Evolutionary conservation across 2,888 invertebrate genomes (phyloP).

Genomic region (Elgonia sp.): DNA sequence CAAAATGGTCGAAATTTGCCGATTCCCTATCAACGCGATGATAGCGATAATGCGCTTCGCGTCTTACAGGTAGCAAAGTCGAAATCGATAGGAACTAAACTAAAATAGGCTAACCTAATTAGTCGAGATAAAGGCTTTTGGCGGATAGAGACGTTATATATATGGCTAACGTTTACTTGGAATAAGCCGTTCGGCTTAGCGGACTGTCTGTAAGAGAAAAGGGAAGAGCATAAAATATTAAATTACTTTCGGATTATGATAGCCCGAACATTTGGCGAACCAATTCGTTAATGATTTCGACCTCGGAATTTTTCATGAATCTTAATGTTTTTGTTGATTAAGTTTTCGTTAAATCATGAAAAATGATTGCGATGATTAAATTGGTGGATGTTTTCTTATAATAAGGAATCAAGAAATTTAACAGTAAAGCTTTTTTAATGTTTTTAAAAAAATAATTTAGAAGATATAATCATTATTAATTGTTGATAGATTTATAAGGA

Average conservation of each 20-base stretch:
- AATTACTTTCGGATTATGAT: conserved; percentile 53
- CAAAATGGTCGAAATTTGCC: not conserved
- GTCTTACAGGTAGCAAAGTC: conserved; percentile 72
- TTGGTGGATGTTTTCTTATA: no score
- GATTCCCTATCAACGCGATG: conserved; percentile 10
- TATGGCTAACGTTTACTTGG: conserved; percentile 56
- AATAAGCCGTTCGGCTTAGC: conserved; percentile 54
- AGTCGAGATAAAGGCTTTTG: conserved; percentile 83
- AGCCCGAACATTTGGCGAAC: not conserved
- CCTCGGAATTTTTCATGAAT: not conserved
- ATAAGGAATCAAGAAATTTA: no score
- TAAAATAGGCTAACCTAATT: conserved; percentile 84
- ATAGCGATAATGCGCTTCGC: conserved; percentile 36
- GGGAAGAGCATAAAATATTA: conserved; percentile 54
- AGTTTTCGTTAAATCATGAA: no score
- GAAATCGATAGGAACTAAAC: conserved; percentile 81
- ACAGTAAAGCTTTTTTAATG: no score
- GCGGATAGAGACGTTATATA: conserved; percentile 78
- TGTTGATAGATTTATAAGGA: no score
- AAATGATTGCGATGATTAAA: no score
- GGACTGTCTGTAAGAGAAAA: conserved; percentile 38
- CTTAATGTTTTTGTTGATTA: no score
- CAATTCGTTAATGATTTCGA: conserved; percentile 19
- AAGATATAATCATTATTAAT: no score
- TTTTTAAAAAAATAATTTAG: no score